Conservation (phyloP, 1,140 invertebrate species). For the Drosophila ananassae region DNA sequence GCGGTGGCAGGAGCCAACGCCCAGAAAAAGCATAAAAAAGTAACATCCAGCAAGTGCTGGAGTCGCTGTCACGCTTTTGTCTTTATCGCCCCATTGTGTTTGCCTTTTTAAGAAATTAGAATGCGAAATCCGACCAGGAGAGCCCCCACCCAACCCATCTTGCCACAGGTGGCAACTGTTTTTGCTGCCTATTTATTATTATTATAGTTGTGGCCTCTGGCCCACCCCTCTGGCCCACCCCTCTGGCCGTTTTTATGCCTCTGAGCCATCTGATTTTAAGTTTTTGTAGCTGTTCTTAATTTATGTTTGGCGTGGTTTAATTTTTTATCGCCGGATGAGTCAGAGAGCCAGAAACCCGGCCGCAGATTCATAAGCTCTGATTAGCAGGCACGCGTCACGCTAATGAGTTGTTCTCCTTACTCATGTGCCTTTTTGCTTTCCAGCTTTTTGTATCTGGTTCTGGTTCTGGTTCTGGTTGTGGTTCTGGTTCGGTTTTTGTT, state of each 20-base stretch:
- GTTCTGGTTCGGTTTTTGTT: slow-evolving; percentile 3
- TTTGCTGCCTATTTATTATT: slow-evolving; percentile 12
- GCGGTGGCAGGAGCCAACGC: slow-evolving; percentile 59
- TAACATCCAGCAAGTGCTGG: slow-evolving; percentile 24
- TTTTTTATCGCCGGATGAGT: slow-evolving; percentile 49
- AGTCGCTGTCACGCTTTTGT: slow-evolving; percentile 44
- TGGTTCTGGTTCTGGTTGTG: slow-evolving; percentile 10
- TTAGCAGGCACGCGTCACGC: slow-evolving; percentile 77
- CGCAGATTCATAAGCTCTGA: slow-evolving; percentile 64
- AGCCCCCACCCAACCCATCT: neutral
- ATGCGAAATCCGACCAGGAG: slow-evolving; percentile 49
- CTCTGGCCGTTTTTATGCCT: slow-evolving; percentile 2
- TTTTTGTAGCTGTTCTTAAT: slow-evolving; percentile 25
- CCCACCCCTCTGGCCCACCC: no score
- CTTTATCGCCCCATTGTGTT: slow-evolving; percentile 26
- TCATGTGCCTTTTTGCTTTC: neutral
- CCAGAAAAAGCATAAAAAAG: slow-evolving; percentile 56
- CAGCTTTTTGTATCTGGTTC: slow-evolving; percentile 6
- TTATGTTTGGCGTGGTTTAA: slow-evolving; percentile 44
- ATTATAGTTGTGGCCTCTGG: slow-evolving; percentile 14
- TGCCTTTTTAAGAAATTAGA: slow-evolving; percentile 62
- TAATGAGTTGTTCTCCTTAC: slow-evolving; percentile 58
- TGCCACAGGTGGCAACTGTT: neutral
- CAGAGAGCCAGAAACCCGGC: slow-evolving; percentile 33
- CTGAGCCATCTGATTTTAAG: slow-evolving; percentile 5